Conservation (phyloP, 1,140 invertebrate species). For the Wiebesia pumilae region DNA sequence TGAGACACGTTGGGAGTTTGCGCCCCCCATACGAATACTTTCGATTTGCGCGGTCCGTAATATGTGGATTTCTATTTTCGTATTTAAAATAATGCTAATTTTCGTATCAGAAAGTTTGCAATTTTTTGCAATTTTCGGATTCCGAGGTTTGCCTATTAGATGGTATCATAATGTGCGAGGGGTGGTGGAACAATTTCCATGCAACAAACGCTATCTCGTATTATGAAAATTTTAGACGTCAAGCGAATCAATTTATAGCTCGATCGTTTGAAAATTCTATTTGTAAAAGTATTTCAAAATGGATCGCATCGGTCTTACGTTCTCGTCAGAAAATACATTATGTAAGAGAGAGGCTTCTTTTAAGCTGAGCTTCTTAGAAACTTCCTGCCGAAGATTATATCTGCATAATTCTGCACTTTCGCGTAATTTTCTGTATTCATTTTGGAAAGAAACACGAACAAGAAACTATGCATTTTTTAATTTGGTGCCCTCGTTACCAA, state of each 20-base stretch:
- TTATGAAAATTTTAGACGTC: background rate
- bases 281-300: background rate
- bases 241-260: background rate
- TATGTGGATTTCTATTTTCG: slow-evolving; percentile 13
- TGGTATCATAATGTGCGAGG: background rate
- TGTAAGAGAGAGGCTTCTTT: slow-evolving; percentile 37
- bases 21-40: slow-evolving; percentile 7
- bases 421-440: slow-evolving; percentile 7
- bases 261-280: background rate
- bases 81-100: slow-evolving; percentile 40
- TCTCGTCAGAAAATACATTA: slow-evolving; percentile 1
- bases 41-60: background rate
- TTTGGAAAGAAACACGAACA: background rate
- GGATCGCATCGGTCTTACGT: background rate
- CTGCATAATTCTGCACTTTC: slow-evolving; percentile 14
- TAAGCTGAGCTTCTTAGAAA: background rate
- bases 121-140: slow-evolving; percentile 16
- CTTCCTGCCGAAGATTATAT: slow-evolving; percentile 3
- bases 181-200: background rate
- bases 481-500: background rate
- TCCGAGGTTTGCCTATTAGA: background rate
- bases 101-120: slow-evolving; percentile 42
- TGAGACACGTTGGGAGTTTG: background rate
- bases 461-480: background rate
- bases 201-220: background rate